phyloP scores from a whole-genome alignment of 2,888 invertebrate genomes.

The Drosophila antonietae region DNA sequence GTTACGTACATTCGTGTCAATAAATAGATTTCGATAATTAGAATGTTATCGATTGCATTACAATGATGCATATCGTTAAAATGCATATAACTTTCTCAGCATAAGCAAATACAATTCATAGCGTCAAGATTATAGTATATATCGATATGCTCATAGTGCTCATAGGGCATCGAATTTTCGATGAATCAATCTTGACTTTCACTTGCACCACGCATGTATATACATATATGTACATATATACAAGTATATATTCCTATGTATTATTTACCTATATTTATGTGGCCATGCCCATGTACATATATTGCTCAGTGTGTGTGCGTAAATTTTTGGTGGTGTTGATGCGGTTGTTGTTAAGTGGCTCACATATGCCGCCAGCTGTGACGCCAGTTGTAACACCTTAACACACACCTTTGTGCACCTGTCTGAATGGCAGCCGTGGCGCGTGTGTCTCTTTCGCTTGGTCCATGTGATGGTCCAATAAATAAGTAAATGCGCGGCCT shows the following conservation, averaged over 20 bases:
- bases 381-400: conserved; percentile 18
- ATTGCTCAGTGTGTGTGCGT: neutral
- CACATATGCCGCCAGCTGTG: conserved; percentile 37
- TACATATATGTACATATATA: neutral
- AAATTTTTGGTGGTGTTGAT: conserved; percentile 49
- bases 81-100: too few species aligned
- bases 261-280: neutral
- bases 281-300: neutral
- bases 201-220: neutral
- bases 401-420: conserved; percentile 4
- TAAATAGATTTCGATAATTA: too few species aligned
- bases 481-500: conserved; percentile 59
- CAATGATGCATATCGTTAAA: neutral
- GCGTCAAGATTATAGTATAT: neutral
- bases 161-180: conserved; percentile 18
- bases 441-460: conserved; percentile 27
- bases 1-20: too few species aligned
- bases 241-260: neutral
- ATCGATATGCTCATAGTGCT: conserved; percentile 4
- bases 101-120: neutral
- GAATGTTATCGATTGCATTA: neutral
- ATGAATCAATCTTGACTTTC: conserved; percentile 40
- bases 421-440: conserved; percentile 11
- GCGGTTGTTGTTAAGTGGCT: conserved; percentile 58
- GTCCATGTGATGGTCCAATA: conserved; percentile 59